Base-by-base conservation (phyloP, 2,888 invertebrate genomes). In the Lasioglossum leucozonium region DNA sequence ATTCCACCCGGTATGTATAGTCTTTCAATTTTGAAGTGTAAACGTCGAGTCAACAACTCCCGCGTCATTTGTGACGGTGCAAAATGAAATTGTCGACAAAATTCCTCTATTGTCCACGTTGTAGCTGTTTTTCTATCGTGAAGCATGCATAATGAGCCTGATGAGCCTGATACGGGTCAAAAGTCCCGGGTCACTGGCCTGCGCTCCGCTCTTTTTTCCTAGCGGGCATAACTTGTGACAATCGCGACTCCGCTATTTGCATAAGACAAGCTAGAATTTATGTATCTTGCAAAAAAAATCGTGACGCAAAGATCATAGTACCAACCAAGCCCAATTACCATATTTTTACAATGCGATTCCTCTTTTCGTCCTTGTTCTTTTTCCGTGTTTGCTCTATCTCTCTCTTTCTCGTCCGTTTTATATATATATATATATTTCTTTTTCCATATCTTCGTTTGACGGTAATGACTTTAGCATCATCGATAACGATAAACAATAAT, bases 241-340 rank as follows among this genome's bases (percentile, higher is more conserved):
- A 26, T 58, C 26, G 58, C 58, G 58, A 5, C 26, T 26, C 26
- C 26, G 5, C 26, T 13, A 26, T 58, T 58, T 26, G 26, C 58
- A 58, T 58, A 58, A 26, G 13, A 58, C 58, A 58, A 58, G 58
- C 26, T 58, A 26, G 1, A 26, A 58, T 58, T 58, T 58, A 58
- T 26, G 26, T 58, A 58, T 58, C 58, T 58, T 3, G 4, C 5
- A 58, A 26, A 0, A 58, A 58, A 58, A 26, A 26, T 58, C 58
- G 58, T 58, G 58, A 58, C 58, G 58, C 58, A 58, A 58, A 58
- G 58, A 26, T 58, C 58, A 58, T 16, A 26, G 58, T 58, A 26
- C 13, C 26, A 58, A 13, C 58, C 0, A 16, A 8, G 26, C 2
- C 26, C n/a, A 58, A 58, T 58, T 58, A 58, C n/a, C 58, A 58